Percentiles rank a stretch among this genome's conserved stretches.
These are phyloP conservation scores for Nasonia vitripennis DNA, from an alignment of 1,140 invertebrate species.

Conservation along the genomic window DNA sequence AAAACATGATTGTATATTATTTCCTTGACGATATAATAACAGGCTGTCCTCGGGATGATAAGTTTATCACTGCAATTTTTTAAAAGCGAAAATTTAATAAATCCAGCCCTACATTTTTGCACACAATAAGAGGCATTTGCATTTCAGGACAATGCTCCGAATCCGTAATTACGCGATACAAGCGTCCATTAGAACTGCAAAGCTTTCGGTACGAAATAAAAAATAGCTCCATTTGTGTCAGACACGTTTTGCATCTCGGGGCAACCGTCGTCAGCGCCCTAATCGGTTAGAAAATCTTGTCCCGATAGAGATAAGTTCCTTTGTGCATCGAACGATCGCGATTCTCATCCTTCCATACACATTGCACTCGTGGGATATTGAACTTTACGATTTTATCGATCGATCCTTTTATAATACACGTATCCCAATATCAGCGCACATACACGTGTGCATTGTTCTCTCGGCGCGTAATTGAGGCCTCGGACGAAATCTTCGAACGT, in stretches of 20 bases:
- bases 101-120: background rate
- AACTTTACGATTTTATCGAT: constrained; percentile 43
- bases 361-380: constrained; percentile 53
- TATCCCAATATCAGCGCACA: background rate
- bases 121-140: background rate
- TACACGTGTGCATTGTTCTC: background rate
- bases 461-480: background rate
- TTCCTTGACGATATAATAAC: background rate
- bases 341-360: constrained; percentile 32
- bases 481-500: no score
- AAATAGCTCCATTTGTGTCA: background rate
- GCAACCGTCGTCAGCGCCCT: background rate
- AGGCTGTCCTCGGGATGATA: background rate
- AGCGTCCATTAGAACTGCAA: background rate
- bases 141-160: background rate
- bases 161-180: background rate
- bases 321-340: constrained; percentile 10
- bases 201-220: background rate
- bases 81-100: background rate
- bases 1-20: constrained; percentile 1
- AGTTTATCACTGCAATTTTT: background rate
- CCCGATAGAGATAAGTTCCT: background rate
- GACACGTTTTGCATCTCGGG: background rate
- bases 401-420: background rate
- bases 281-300: constrained; percentile 11